Conservation (phyloP, 2,113 vertebrate species). For the Ivindomyrus marchei region DNA sequence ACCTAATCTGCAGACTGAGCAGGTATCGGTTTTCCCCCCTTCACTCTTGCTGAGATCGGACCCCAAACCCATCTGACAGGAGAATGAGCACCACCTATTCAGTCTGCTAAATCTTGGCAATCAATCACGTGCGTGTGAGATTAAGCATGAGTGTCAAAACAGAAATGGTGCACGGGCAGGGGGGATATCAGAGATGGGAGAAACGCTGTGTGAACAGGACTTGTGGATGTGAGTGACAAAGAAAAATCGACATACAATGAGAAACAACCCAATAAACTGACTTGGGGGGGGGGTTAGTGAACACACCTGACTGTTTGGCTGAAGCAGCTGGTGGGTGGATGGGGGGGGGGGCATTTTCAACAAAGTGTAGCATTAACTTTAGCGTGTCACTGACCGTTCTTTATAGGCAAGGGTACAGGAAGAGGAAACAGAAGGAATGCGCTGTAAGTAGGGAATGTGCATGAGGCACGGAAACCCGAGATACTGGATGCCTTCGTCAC, state of each 20-base stretch:
- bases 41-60: slow-evolving; percentile 26
- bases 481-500: background rate
- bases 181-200: background rate
- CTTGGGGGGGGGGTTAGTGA: slow-evolving; percentile 33
- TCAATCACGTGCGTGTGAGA: slow-evolving; percentile 73
- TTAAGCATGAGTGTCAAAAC: slow-evolving; percentile 69
- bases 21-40: slow-evolving; percentile 47
- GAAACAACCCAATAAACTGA: background rate
- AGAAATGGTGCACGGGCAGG: slow-evolving; percentile 59
- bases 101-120: slow-evolving; percentile 47
- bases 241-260: slow-evolving; percentile 11
- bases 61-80: slow-evolving; percentile 10
- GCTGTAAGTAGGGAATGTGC: background rate
- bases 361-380: background rate
- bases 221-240: slow-evolving; percentile 32
- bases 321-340: background rate
- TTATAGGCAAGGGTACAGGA: background rate
- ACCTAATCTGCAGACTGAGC: slow-evolving; percentile 55
- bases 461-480: background rate
- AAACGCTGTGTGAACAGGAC: slow-evolving; percentile 40
- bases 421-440: background rate
- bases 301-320: background rate
- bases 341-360: background rate
- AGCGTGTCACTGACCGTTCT: background rate
- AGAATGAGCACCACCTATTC: slow-evolving; percentile 8